Evolutionary conservation across 2,888 invertebrate species (phyloP).

Genomic region (Blastobasis adustella): DNA sequence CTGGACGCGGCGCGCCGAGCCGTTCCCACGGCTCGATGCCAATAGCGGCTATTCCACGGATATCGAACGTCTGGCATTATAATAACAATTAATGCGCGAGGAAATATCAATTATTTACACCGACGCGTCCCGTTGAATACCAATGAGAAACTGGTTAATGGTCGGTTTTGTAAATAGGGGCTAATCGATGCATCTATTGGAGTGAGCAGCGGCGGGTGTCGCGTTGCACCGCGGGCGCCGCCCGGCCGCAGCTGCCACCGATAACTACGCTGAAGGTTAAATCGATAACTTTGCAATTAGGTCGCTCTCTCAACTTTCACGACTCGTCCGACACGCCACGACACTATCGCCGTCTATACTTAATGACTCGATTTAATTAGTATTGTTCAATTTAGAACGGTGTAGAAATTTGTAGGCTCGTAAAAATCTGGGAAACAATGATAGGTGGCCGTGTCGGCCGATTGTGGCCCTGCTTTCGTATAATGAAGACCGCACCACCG

Average conservation of each 20-base stretch:
- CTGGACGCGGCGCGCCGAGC: conserved; percentile 21
- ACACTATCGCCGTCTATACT: too few species aligned
- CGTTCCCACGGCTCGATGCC: conserved; percentile 57
- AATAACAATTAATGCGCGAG: conserved; percentile 42
- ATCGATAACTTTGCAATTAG: neutral
- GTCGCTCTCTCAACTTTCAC: neutral
- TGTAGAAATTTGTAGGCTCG: too few species aligned
- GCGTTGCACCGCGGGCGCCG: too few species aligned
- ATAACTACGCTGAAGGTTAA: neutral
- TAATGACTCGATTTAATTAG: too few species aligned
- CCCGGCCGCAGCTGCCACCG: neutral
- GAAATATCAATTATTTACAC: conserved; percentile 35
- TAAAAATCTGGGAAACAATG: neutral
- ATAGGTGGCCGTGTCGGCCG: neutral
- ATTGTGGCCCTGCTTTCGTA: neutral
- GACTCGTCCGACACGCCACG: too few species aligned
- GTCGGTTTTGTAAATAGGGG: conserved; percentile 23
- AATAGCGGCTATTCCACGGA: conserved; percentile 36
- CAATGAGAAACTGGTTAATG: conserved; percentile 8
- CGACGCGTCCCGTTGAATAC: conserved; percentile 21
- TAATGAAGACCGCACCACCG: conserved; percentile 9
- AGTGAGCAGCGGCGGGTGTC: too few species aligned
- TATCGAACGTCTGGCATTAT: conserved; percentile 31
- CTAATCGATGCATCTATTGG: conserved; percentile 26
- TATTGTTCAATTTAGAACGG: too few species aligned